Evolutionary conservation across 2,888 invertebrate genomes (phyloP).

Genomic region (Volucella inflata): DNA sequence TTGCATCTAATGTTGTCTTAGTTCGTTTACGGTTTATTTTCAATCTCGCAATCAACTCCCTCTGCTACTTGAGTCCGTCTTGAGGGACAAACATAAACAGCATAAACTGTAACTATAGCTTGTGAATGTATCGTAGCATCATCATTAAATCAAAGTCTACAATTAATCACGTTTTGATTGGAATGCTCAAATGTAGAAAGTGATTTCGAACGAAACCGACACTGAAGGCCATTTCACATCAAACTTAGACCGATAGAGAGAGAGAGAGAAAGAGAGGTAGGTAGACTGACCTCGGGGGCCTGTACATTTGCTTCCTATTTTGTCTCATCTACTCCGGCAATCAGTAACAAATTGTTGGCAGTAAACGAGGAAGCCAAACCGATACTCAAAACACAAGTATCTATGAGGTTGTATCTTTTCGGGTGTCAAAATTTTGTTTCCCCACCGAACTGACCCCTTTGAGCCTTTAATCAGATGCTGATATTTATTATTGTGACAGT

Average conservation of each 20-base stretch:
- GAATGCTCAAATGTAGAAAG: conserved; percentile 59
- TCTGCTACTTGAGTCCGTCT: not conserved
- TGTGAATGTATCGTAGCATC: conserved; percentile 19
- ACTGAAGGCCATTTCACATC: conserved; percentile 36
- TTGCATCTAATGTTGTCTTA: no score
- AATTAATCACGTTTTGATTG: conserved; percentile 61
- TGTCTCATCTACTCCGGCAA: conserved; percentile 5
- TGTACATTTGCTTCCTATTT: conserved; percentile 33
- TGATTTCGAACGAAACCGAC: conserved; percentile 44
- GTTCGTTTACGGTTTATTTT: not conserved
- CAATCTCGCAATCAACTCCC: conserved; percentile 26
- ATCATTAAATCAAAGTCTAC: conserved; percentile 42
- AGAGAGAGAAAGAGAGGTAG: conserved; percentile 56
- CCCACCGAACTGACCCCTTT: conserved; percentile 6
- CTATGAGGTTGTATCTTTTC: conserved; percentile 6
- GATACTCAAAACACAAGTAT: not conserved
- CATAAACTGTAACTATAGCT: conserved; percentile 38
- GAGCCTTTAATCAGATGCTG: conserved; percentile 19
- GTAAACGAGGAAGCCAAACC: not conserved
- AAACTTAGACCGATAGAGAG: not conserved
- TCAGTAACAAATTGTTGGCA: conserved; percentile 28
- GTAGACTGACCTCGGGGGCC: conserved; percentile 37
- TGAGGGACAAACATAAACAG: not conserved
- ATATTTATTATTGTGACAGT: conserved; percentile 20
- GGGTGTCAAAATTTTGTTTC: conserved; percentile 50